Conservation (phyloP, 35 echinoderm and acorn worm genomes). For the Lytechinus pictus region DNA sequence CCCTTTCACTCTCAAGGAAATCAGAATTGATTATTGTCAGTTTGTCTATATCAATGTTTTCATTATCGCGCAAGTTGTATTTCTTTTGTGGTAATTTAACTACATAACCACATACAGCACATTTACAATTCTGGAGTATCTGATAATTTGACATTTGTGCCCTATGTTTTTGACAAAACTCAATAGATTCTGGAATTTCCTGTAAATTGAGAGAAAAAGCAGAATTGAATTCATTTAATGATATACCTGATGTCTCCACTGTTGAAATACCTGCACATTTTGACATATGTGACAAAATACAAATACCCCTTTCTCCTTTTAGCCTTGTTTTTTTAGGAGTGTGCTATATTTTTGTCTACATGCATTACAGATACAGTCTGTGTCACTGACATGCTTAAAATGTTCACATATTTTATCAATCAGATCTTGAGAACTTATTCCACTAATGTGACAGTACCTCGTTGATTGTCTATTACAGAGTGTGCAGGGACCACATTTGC, state of each 20-base stretch:
- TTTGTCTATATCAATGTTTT: slow-evolving; percentile 42
- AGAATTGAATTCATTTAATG: slow-evolving; percentile 36
- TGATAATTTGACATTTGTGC: slow-evolving; percentile 49
- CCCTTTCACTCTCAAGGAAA: slow-evolving; percentile 38
- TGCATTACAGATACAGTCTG: slow-evolving; percentile 44
- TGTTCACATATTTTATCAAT: slow-evolving; percentile 28
- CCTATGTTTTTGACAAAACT: slow-evolving; percentile 41
- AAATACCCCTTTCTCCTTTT: background rate
- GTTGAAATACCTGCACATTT: slow-evolving; percentile 29
- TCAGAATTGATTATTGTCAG: slow-evolving; percentile 43
- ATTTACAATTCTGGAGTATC: slow-evolving; percentile 12
- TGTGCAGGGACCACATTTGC: slow-evolving; percentile 18
- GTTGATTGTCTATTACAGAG: slow-evolving; percentile 28
- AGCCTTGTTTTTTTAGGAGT: slow-evolving; percentile 21
- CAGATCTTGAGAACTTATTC: background rate
- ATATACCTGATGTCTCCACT: slow-evolving; percentile 43
- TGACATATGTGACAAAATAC: background rate
- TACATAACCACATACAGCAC: slow-evolving; percentile 48
- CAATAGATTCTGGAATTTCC: slow-evolving; percentile 20
- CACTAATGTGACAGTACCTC: slow-evolving; percentile 8
- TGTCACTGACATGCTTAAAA: background rate
- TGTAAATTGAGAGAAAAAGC: slow-evolving; percentile 36
- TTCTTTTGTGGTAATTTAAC: slow-evolving; percentile 50
- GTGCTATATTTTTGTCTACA: slow-evolving; percentile 34
- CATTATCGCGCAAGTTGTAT: slow-evolving; percentile 32